Base-by-base conservation (phyloP, 2,888 invertebrate species). In the Agrochola circellaris region DNA sequence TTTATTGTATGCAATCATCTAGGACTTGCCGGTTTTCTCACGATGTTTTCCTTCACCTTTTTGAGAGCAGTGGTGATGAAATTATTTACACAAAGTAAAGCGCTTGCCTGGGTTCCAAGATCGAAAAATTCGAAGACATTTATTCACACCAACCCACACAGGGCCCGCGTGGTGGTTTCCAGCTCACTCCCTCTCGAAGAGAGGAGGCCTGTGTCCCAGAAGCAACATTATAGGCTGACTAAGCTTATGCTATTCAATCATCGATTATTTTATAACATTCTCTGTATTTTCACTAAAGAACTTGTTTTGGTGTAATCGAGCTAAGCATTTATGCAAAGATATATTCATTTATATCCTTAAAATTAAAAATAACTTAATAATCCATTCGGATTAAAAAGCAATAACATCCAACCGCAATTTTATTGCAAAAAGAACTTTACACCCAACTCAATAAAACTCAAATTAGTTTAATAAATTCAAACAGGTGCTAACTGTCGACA, bases 401-500 rank as follows among this genome's bases (percentile, higher is more conserved):
- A 38, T 65, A 71, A 73, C 20, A 73, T 61, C n/a, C 26, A 68
- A 48, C 54, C 30, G 54, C 2, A 65, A 62, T 34, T 58, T 38
- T 48, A 84, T 67, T 62, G 64, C 42, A 79, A 87, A 83, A 74
- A 56, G 13, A 74, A 80, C 78, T 71, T 61, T 88, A 78, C 6
- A 0, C 11, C 0, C 0, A 51, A 23, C 23, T 11, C 26, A 70
- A 74, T 85, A 82, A 79, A 82, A 81, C 58, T 68, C n/a, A 80
- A 77, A 77, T 84, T 82, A 68, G 76, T 73, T 73, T 56, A 69
- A 77, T 69, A 34, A 58, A 73, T 66, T 66, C 45, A 48, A 77
- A 88, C 88, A 88, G 84, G 88, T 88, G 89, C 26, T 71, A 68
- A 77, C 56, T 81, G 79, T 85, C 88, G 73, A 84, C 87, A 88